Conservation (phyloP, 2,888 invertebrate species). For the Drosophila conformis region DNA sequence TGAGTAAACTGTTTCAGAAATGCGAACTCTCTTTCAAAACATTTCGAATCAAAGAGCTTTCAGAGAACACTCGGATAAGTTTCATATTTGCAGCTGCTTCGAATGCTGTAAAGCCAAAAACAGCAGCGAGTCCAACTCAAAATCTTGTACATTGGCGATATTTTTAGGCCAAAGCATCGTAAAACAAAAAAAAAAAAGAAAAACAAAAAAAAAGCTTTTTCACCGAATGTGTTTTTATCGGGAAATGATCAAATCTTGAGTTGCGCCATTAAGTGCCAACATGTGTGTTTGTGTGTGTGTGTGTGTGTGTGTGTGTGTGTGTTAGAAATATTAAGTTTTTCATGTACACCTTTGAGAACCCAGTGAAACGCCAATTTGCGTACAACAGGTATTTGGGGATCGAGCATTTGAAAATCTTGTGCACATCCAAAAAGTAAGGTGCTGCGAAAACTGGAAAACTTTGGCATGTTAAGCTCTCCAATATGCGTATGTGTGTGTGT, state of each 20-base stretch:
- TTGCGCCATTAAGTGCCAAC: conserved; percentile 51
- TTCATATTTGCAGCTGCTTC: conserved; percentile 14
- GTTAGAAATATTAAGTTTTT: background rate
- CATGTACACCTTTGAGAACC: background rate
- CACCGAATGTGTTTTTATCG: conserved; percentile 15
- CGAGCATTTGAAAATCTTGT: background rate
- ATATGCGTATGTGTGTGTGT: background rate
- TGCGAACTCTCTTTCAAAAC: background rate
- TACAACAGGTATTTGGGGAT: conserved; percentile 2
- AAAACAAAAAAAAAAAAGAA: conserved; percentile 27
- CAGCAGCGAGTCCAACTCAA: conserved; percentile 69
- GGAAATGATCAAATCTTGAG: conserved; percentile 46
- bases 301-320: background rate
- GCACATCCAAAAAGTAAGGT: background rate
- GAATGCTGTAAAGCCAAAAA: conserved; percentile 7
- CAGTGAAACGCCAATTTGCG: conserved; percentile 49
- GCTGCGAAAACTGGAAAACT: background rate
- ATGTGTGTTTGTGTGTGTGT: conserved; percentile 21
- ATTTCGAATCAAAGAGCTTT: background rate
- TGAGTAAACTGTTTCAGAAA: background rate
- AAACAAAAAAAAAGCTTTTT: conserved; percentile 27
- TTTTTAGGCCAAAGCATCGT: conserved; percentile 71
- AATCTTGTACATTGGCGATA: conserved; percentile 47
- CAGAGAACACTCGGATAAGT: conserved; percentile 16
- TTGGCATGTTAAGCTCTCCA: background rate